Base-by-base conservation (phyloP, 2,888 invertebrate species). In the Gymnoscelis rufifasciata region DNA sequence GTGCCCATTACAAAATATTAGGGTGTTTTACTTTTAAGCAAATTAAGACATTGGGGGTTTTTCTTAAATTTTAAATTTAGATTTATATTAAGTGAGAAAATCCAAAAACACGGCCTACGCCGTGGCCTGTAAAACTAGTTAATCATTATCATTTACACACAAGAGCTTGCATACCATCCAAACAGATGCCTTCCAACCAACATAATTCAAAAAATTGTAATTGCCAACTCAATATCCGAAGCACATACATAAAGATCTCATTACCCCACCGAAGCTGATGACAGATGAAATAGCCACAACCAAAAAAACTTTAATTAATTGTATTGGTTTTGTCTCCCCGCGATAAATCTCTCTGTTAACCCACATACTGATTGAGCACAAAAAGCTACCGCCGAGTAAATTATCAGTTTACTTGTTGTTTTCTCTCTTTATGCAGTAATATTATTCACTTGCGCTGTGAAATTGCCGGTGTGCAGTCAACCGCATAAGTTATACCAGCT, bases 341-440 rank as follows among this genome's bases (percentile, higher is more conserved):
- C 10, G 33, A 43, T 53, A 52, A 47, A 46, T 51, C 52, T 45
- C 28, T n/a, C 11, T 35, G 35, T 56, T 62, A 65, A 62, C 62
- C 61, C 39, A 61, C 54, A 57, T 59, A 24, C 10, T 41, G 8
- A 39, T 31, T 28, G 38, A 41, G 38, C 42, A 46, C 53, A 46
- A 51, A 56, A 53, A 38, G 38, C 38, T 14, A 46, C 51, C 52
- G 50, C 50, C 10, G 38, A 26, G 43, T 36, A 52, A 56, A 54
- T 59, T 56, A 55, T 50, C 37, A 46, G 53, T 43, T 44, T 43
- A 27, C 5, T 38, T 0, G 47, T 47, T 19, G 47, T 53, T 47
- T 59, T 59, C 52, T 58, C 54, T 58, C 58, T 53, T 54, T 58
- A 62, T 54, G 59, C 58, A 70, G 73, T 71, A 68, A 71, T 68